Evolutionary conservation across 2,797 vertebrate genomes (phyloP), one percentile per base, ranked within the genome.

Genomic region (Mus spretus): DNA sequence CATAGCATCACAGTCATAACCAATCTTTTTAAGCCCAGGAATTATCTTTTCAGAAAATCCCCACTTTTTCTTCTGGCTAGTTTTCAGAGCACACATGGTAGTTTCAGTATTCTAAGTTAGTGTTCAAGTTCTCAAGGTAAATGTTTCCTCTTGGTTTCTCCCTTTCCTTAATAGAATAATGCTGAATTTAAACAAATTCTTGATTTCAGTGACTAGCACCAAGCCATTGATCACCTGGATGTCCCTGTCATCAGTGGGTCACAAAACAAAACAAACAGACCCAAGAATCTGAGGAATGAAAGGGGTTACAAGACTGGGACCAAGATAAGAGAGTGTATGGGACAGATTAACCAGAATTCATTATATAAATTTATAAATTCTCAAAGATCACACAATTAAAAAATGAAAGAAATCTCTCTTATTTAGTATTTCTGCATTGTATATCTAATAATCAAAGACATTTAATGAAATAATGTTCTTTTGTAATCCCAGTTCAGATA

Each of bases 41-140:
- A 86, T 82, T 34, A 87, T 24, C 75, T 59, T 55, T 26, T 90
- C 55, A 34, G 77, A 88, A 93, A 83, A 55, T 77, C 47, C 28
- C 6, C 15, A n/a, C 15, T 74, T 17, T 28, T 24, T 91, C 24
- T 67, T 6, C 1, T 77, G 17, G 40, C 12, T 91, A 37, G 47
- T 26, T 14, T 57, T 1, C 34, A 72, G 37, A 6, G 72, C 59
- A 6, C 1, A 24, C 61, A 34, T n/a, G 14, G 3, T 3, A 81
- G 59, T 63, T 95, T 96, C 53, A 87, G 53, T 10, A 47, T 94
- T 79, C n/a, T 90, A 31, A 84, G 24, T 15, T 88, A 89, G 44
- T 47, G 67, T 87, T 75, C 7, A 57, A 77, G 13, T 89, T 10
- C 22, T 93, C 22, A 90, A 47, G 34, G 86, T 82, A 78, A 96